Base-by-base conservation (phyloP, 2,888 invertebrate genomes). In the Apamea epomidion region DNA sequence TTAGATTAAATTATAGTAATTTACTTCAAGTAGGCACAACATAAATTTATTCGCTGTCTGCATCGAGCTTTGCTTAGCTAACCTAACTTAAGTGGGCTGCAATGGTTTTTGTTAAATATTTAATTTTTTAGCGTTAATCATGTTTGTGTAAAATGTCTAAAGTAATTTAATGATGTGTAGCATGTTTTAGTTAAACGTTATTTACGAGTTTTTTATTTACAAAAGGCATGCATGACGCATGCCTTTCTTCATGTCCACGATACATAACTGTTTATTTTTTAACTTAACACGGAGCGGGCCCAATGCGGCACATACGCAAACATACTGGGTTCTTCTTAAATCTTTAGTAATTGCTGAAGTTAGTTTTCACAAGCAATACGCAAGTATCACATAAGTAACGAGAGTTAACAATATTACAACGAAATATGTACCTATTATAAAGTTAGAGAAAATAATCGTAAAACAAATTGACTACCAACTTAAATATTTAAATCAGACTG, bases 1-100 rank as follows among this genome's bases (percentile, higher is more conserved):
- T 88, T 85, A 72, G 77, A 80, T 85, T 82, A 85, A 89, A 89
- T 88, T 89, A 89, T 85, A 88, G 88, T 76, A 68, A 88, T 88
- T 88, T 80, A 81, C 69, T 65, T 67, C 67, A 83, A 87, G 87
- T 87, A 83, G 87, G 87, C 80, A 88, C 70, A 67, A 48, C 58
- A 74, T 74, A 60, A 82, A 80, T 79, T 79, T 81, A 71, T 87
- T 75, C 42, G 58, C 48, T 89, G 80, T 89, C 88, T 89, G 89
- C 88, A 85, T 70, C 42, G 67, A 74, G 78, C 21, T 82, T 72
- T 73, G 48, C 48, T 70, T 65, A n/a, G 18, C 48, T 69, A 67
- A 60, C 25, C 58, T 74, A 60, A 73, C n/a, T 54, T 69, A 87
- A 62, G 62, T 80, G 64, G 65, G 60, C 75, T 88, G 77, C 73